Percentiles rank a stretch among this genome's conserved stretches.
phyloP scores from a whole-genome alignment of 2,888 invertebrate genomes.

The Pristionchus entomophagus region DNA sequence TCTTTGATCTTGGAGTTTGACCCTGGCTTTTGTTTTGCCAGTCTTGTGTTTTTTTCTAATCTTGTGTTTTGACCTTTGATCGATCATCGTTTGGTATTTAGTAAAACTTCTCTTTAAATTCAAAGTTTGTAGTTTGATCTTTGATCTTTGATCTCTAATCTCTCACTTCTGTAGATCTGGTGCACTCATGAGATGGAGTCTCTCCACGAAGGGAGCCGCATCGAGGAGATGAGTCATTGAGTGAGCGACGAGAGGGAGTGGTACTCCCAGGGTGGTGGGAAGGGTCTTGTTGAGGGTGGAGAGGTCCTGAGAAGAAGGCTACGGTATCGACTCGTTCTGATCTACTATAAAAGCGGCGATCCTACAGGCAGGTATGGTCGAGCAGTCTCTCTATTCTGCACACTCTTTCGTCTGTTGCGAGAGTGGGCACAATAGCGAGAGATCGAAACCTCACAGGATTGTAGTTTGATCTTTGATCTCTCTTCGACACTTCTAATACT shows the following conservation, averaged over 20 bases:
- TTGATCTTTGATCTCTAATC: neutral
- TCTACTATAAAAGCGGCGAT: no score
- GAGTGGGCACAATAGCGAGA: no score
- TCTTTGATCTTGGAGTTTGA: slow-evolving; percentile 5
- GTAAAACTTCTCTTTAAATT: neutral
- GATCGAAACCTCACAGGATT: no score
- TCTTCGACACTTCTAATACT: no score
- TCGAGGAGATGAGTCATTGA: neutral
- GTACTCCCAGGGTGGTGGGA: neutral
- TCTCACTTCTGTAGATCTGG: neutral
- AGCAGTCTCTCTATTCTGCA: no score
- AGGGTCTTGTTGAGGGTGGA: neutral
- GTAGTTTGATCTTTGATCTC: no score
- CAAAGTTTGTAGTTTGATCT: neutral
- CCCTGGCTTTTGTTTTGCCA: no score
- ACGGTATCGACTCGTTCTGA: no score
- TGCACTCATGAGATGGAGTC: neutral
- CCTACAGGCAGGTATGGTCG: no score
- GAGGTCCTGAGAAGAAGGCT: neutral
- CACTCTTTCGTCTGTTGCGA: no score
- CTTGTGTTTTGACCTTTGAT: neutral
- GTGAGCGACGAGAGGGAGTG: slow-evolving; percentile 10
- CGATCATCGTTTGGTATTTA: no score
- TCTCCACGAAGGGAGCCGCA: neutral
- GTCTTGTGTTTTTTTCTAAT: neutral